phyloP scores from a whole-genome alignment of 2,113 vertebrate genomes.

The Glaucidium brasilianum region DNA sequence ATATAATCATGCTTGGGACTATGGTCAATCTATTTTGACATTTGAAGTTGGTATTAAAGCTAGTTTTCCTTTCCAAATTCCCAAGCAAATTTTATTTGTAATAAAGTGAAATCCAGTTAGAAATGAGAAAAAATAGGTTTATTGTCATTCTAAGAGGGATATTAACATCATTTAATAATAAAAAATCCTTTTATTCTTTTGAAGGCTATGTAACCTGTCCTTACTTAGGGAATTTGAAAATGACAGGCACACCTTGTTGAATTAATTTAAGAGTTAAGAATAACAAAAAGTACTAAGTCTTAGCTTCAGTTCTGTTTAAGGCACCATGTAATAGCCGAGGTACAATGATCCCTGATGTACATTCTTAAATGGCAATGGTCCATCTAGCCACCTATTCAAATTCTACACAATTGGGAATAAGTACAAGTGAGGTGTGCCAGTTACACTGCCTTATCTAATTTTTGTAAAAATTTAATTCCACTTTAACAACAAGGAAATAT shows the following conservation, averaged over 20 bases:
- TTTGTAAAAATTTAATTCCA: slow-evolving; percentile 77
- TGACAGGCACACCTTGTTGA: slow-evolving; percentile 81
- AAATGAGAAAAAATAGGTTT: slow-evolving; percentile 76
- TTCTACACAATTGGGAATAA: slow-evolving; percentile 77
- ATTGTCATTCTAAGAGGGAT: slow-evolving; percentile 73
- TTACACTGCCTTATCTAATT: slow-evolving; percentile 81
- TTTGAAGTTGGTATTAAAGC: slow-evolving; percentile 73
- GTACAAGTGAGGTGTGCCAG: slow-evolving; percentile 81
- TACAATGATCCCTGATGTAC: slow-evolving; percentile 88
- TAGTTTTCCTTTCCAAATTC: slow-evolving; percentile 70
- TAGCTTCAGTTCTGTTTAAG: slow-evolving; percentile 88
- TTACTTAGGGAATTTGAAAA: slow-evolving; percentile 74
- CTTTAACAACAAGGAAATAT: slow-evolving; percentile 78
- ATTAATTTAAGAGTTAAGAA: slow-evolving; percentile 74
- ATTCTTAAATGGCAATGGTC: slow-evolving; percentile 86
- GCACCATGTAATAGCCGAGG: slow-evolving; percentile 88
- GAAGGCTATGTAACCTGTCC: slow-evolving; percentile 76
- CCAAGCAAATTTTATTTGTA: slow-evolving; percentile 74
- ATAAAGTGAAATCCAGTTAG: slow-evolving; percentile 78
- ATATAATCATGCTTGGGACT: slow-evolving; percentile 63
- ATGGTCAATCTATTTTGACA: slow-evolving; percentile 58
- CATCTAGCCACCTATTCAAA: slow-evolving; percentile 83
- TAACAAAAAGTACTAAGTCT: slow-evolving; percentile 79
- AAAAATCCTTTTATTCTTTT: slow-evolving; percentile 70
- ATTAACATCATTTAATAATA: slow-evolving; percentile 66